A percentile compares a stretch with the other conserved stretches of the same genome.
Evolutionary conservation across 1,140 invertebrate species (phyloP).

Genomic region (Drosophila chauvacae): DNA sequence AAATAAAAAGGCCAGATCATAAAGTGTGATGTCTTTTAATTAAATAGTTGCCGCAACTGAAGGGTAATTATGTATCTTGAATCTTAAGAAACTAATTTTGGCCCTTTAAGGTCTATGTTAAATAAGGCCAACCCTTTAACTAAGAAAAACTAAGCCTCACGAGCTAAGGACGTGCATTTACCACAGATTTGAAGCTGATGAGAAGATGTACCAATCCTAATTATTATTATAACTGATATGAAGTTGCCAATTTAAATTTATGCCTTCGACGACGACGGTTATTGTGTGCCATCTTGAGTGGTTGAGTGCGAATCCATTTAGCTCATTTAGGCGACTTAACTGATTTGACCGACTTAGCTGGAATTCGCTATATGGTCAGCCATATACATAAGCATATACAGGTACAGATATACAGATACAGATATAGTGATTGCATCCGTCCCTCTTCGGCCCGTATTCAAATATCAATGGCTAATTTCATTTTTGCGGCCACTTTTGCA

Average conservation of each 20-base stretch:
- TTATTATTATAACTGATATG: conserved; percentile 2
- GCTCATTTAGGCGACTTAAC: conserved; percentile 32
- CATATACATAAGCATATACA: conserved; percentile 1
- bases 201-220: background rate
- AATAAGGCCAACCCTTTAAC: too few relatives aligned
- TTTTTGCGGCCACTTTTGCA: conserved; percentile 79
- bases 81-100: background rate
- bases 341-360: conserved; percentile 44
- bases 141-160: too few relatives aligned
- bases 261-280: conserved; percentile 8
- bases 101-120: background rate
- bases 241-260: conserved; percentile 11
- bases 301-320: conserved; percentile 37
- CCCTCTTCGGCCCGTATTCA: conserved; percentile 43
- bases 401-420: background rate
- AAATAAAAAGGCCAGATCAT: background rate
- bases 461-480: conserved; percentile 62
- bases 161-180: too few relatives aligned
- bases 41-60: background rate
- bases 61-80: background rate
- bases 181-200: background rate
- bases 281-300: conserved; percentile 21
- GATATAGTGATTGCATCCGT: conserved; percentile 42
- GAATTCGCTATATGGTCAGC: conserved; percentile 26
- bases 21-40: background rate